Evolutionary conservation across 2,797 vertebrate species (phyloP).

Genomic region (Scarus forsteni): DNA sequence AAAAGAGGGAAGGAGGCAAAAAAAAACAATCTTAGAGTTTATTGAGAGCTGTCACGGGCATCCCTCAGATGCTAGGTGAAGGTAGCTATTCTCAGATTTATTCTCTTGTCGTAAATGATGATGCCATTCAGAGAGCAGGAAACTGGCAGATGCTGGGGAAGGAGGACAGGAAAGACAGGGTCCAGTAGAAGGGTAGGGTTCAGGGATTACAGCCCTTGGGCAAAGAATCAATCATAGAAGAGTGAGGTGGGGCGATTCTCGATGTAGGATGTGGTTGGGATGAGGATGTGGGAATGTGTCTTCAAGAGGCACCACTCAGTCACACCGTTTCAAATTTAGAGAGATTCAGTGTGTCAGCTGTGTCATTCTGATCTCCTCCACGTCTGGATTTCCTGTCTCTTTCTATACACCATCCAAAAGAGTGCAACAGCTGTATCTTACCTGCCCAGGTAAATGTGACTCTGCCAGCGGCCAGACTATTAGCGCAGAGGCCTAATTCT

Average conservation of each 20-base stretch:
- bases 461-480: constrained; percentile 48
- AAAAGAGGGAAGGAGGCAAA: constrained; percentile 63
- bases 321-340: constrained; percentile 69
- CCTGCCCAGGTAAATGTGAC: constrained; percentile 55
- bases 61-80: constrained; percentile 64
- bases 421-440: constrained; percentile 50
- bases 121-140: constrained; percentile 68
- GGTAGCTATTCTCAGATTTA: constrained; percentile 70
- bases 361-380: constrained; percentile 60
- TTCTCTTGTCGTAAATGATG: constrained; percentile 81
- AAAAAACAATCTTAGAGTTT: constrained; percentile 78
- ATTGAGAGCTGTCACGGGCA: constrained; percentile 81
- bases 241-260: constrained; percentile 49
- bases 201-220: constrained; percentile 77
- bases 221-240: constrained; percentile 74
- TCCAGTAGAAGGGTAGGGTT: constrained; percentile 70
- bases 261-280: constrained; percentile 45
- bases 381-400: constrained; percentile 47
- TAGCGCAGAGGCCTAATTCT: constrained; percentile 50
- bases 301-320: constrained; percentile 63
- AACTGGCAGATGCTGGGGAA: constrained; percentile 55
- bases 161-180: constrained; percentile 28
- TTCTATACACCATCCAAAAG: constrained; percentile 22
- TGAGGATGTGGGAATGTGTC: constrained; percentile 43
- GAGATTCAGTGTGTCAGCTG: constrained; percentile 57